Percentiles rank a stretch among this genome's conserved stretches.
These are phyloP conservation scores for Tapirus indicus DNA, from an alignment of 2,797 vertebrate genomes.

Conservation along the genomic window DNA sequence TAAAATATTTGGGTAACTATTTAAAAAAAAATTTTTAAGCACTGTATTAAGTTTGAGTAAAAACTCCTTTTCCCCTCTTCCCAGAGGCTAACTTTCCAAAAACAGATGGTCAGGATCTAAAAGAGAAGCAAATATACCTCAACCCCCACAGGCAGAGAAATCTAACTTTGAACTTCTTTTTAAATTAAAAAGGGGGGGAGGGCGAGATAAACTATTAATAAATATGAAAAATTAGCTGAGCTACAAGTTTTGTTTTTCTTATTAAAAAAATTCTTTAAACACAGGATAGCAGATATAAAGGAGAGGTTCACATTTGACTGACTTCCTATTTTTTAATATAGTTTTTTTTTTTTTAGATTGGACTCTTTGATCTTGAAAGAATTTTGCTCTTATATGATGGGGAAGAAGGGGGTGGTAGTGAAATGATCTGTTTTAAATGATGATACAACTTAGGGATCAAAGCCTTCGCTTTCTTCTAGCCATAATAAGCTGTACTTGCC, in stretches of 20 bases:
- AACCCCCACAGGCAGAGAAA: constrained; percentile 87
- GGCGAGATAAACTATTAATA: constrained; percentile 80
- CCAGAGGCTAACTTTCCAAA: constrained; percentile 85
- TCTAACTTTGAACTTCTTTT: constrained; percentile 90
- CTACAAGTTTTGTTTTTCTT: constrained; percentile 86
- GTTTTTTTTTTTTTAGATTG: constrained; percentile 79
- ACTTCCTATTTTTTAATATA: constrained; percentile 85
- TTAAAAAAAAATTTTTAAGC: constrained; percentile 77
- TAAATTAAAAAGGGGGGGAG: constrained; percentile 84
- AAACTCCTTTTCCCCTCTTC: constrained; percentile 84
- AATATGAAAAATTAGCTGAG: constrained; percentile 86
- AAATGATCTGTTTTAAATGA: constrained; percentile 91
- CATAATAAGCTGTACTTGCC: constrained; percentile 89
- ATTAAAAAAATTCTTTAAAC: constrained; percentile 83
- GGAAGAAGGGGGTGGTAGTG: constrained; percentile 82
- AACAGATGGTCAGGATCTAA: constrained; percentile 89
- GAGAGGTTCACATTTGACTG: constrained; percentile 84
- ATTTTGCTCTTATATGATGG: constrained; percentile 88
- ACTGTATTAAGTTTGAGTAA: constrained; percentile 86
- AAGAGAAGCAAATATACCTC: constrained; percentile 87
- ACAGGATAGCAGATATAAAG: constrained; percentile 86
- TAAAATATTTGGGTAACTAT: constrained; percentile 52
- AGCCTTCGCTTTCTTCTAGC: constrained; percentile 88
- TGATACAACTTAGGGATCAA: constrained; percentile 90
- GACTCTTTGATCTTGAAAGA: constrained; percentile 91